These are phyloP conservation scores for Esox lucius DNA, from an alignment of 2,797 vertebrate species.

Conservation along the genomic window DNA sequence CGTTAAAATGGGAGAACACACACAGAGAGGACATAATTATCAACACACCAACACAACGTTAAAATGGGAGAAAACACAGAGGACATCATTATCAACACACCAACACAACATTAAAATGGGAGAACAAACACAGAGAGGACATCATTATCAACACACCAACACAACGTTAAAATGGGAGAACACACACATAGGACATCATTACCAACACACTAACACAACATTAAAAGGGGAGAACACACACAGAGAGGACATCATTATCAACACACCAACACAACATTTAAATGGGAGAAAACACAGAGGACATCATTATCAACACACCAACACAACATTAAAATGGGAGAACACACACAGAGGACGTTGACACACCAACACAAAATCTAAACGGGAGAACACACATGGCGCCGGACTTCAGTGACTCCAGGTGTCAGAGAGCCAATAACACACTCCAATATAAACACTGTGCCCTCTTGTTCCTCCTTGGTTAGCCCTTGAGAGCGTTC, in stretches of 20 bases:
- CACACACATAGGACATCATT: constrained; percentile 5
- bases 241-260: background rate
- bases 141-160: constrained; percentile 27
- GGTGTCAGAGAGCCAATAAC: constrained; percentile 50
- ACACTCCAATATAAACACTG: constrained; percentile 44
- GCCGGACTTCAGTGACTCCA: constrained; percentile 47
- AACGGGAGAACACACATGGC: constrained; percentile 51
- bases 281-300: background rate
- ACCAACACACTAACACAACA: background rate
- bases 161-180: constrained; percentile 8
- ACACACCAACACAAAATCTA: constrained; percentile 1
- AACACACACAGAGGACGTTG: background rate
- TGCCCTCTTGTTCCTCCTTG: constrained; percentile 40
- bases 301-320: background rate
- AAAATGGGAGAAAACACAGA: background rate
- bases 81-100: background rate
- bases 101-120: background rate
- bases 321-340: background rate
- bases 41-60: background rate
- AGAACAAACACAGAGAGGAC: background rate
- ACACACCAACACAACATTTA: constrained; percentile 12
- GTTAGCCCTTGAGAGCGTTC: constrained; percentile 46
- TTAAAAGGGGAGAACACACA: background rate
- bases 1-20: background rate
- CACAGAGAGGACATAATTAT: background rate